Conservation (phyloP, 1,140 invertebrate genomes). For the Hormaphis cornu region DNA sequence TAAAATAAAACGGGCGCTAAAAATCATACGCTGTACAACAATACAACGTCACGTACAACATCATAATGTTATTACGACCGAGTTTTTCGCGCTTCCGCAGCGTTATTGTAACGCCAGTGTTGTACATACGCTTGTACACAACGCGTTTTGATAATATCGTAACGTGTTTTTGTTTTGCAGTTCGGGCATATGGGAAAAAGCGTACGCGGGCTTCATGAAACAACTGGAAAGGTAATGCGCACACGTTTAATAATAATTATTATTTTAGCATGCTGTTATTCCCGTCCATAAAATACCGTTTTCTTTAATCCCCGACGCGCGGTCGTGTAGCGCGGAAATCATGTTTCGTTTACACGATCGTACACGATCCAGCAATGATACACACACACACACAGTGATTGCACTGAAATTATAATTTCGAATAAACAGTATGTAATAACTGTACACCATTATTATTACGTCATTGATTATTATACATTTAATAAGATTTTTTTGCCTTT, state of each 20-base stretch:
- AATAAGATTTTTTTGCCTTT: no score
- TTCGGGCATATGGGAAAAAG: slow-evolving; percentile 20
- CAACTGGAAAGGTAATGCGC: slow-evolving; percentile 21
- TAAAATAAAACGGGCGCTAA: no score
- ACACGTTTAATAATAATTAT: neutral
- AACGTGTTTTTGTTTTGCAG: neutral
- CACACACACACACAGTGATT: neutral
- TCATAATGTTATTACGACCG: no score
- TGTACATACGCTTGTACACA: neutral
- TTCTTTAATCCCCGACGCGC: neutral
- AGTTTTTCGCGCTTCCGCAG: no score
- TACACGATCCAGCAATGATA: neutral
- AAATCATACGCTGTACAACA: no score
- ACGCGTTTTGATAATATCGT: neutral
- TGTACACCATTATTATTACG: no score
- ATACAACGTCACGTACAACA: no score
- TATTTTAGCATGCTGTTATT: slow-evolving; percentile 10
- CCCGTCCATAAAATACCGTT: slow-evolving; percentile 12
- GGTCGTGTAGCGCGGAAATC: neutral
- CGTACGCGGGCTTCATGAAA: slow-evolving; percentile 25
- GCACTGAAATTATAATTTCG: no score
- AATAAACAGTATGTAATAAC: no score
- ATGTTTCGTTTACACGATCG: neutral
- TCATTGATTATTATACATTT: no score
- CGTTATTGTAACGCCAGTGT: no score